phyloP scores from a whole-genome alignment of 2,797 vertebrate genomes.

The Tinamus major region DNA sequence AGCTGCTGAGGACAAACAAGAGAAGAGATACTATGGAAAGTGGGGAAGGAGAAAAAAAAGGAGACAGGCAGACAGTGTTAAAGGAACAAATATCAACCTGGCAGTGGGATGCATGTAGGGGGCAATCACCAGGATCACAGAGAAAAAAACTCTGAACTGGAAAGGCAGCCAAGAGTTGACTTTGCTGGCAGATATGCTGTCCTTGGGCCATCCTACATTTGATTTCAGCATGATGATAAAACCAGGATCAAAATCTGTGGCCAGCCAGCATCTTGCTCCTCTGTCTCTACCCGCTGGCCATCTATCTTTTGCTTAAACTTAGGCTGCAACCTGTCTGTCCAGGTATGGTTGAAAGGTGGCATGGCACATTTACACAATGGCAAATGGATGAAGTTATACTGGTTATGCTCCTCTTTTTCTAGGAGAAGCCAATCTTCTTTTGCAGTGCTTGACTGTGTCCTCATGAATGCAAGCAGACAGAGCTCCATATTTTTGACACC shows the following conservation, averaged over 20 bases:
- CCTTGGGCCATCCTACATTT: not conserved
- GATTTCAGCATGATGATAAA: not conserved
- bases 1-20: slow-evolving; percentile 39
- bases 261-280: not conserved
- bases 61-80: not conserved
- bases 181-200: not conserved
- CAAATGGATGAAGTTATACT: not conserved
- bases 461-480: not conserved
- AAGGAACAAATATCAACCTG: not conserved
- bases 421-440: not conserved
- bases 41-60: not conserved
- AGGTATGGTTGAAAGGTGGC: not conserved
- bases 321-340: not conserved
- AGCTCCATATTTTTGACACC: fast-evolving
- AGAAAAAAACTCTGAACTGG: not conserved
- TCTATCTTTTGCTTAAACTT: not conserved
- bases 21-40: slow-evolving; percentile 26
- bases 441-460: not conserved
- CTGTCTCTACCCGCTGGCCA: not conserved
- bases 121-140: not conserved
- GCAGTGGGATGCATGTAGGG: not conserved
- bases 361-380: not conserved
- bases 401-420: not conserved
- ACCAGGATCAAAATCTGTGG: not conserved
- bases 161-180: fast-evolving